Evolutionary conservation across 2,113 vertebrate species (phyloP), one percentile per base, ranked within the genome.

Genomic region (Notarius quadriscutis): DNA sequence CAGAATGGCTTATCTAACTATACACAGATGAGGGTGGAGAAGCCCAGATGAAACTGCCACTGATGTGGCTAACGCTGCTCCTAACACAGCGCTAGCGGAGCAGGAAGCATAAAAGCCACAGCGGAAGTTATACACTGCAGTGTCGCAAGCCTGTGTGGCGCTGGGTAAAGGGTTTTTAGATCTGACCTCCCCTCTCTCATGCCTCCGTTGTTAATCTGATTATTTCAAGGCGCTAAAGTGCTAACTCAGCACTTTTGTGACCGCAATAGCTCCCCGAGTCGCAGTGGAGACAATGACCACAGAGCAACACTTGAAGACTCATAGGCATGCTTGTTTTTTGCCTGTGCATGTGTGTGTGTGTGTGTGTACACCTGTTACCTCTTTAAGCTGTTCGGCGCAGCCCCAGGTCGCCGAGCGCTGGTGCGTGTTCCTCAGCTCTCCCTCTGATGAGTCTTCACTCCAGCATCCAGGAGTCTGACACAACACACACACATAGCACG

Each of bases 391-490:
- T 92, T 97, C 96, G 81, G 97, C 93, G 91, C 96, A 97, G 92
- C 97, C 96, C 97, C 97, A 97, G 0, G 97, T 98, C 1, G 96
- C 97, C 15, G 97, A 98, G 82, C 96, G 96, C 91, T 97, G 97
- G 93, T 98, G 97, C 7, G 94, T 94, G 87, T 88, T 93, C 88
- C 94, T 96, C 48, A 69, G 81, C 50, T 84, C 71, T 93, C 95
- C 96, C 88, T 95, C 94, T 89, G 91, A 88, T 50, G 93, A 92
- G 88, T 97, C 93, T 89, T 98, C 96, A 93, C 94, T 94, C 97
- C 97, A 98, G 91, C 96, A 98, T 95, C 95, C 96, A 92, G 96
- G 97, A 87, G 97, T 98, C 98, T 99, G 91, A 60, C 57, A 71
- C 75, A n/a, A 62, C 41, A 75, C 53, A 85, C 34, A 57, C 2